phyloP scores from a whole-genome alignment of 2,888 invertebrate genomes.

The Mesopsocus fuscifrons region DNA sequence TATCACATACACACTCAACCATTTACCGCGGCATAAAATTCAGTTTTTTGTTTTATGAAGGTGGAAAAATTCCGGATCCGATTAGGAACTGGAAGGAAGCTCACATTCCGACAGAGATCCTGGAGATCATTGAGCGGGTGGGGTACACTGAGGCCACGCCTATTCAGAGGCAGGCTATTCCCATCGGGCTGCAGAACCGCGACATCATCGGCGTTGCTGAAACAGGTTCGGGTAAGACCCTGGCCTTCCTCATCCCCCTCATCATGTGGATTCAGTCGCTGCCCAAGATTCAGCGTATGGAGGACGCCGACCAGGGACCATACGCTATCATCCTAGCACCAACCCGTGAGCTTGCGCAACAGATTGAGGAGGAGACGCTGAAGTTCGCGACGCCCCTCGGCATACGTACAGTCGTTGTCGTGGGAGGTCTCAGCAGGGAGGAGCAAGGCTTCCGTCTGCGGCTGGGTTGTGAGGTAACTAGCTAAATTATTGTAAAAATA shows the following conservation, averaged over 20 bases:
- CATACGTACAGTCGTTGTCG: slow-evolving; percentile 91
- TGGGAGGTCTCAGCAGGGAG: slow-evolving; percentile 92
- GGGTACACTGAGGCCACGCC: slow-evolving; percentile 98
- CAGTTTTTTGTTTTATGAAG: slow-evolving; percentile 24
- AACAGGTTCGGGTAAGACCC: slow-evolving; percentile 97
- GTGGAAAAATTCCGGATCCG: slow-evolving; percentile 92
- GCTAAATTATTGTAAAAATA: slow-evolving; percentile 8
- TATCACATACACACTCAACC: too few relatives aligned
- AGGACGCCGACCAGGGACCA: slow-evolving; percentile 86
- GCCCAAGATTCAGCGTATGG: slow-evolving; percentile 83
- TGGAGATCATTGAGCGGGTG: slow-evolving; percentile 84
- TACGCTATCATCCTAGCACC: slow-evolving; percentile 98
- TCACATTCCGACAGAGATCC: slow-evolving; percentile 68
- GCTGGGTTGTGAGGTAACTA: slow-evolving; percentile 77
- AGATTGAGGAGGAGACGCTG: slow-evolving; percentile 96
- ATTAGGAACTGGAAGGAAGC: slow-evolving; percentile 91
- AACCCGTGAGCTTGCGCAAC: slow-evolving; percentile 97
- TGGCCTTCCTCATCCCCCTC: slow-evolving; percentile 93
- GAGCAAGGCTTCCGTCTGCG: slow-evolving; percentile 95
- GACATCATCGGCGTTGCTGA: slow-evolving; percentile 99
- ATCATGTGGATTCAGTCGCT: slow-evolving; percentile 95
- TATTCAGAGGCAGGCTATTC: slow-evolving; percentile 97
- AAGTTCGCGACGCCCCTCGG: slow-evolving; percentile 90
- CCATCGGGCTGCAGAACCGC: slow-evolving; percentile 81
- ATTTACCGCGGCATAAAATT: neutral